Conservation (phyloP, 2,113 vertebrate species). For the Nothoprocta pentlandii region DNA sequence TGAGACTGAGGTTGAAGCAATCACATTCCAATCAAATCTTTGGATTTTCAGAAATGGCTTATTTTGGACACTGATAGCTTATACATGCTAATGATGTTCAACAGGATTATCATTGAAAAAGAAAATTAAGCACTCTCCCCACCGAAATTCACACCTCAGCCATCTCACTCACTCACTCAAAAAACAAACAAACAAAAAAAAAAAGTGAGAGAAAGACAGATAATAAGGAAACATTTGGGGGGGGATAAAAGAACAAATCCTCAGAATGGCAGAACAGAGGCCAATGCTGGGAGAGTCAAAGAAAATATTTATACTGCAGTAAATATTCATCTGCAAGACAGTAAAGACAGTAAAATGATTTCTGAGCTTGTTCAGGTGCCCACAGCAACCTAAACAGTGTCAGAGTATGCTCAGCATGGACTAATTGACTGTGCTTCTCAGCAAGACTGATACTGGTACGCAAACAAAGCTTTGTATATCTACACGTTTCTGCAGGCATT, state of each 20-base stretch:
- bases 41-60: neutral
- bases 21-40: neutral
- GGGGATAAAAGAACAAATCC: neutral
- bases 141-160: neutral
- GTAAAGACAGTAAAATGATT: neutral
- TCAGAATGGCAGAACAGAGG: neutral
- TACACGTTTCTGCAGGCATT: fast-evolving
- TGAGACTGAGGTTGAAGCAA: neutral
- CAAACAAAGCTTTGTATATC: neutral
- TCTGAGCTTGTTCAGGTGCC: conserved; percentile 2
- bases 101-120: neutral
- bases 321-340: neutral
- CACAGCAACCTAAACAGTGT: neutral
- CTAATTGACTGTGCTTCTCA: conserved; percentile 3
- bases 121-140: neutral
- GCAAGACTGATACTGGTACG: neutral
- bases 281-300: neutral
- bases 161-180: neutral
- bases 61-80: neutral
- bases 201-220: no score
- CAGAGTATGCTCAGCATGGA: neutral
- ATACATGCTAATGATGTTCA: neutral
- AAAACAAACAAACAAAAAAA: neutral
- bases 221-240: neutral
- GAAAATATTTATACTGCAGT: neutral